A percentile compares a stretch with the other conserved stretches of the same genome.
Evolutionary conservation across 1,140 invertebrate genomes (phyloP).

Genomic region (Leptinotarsa defecta): DNA sequence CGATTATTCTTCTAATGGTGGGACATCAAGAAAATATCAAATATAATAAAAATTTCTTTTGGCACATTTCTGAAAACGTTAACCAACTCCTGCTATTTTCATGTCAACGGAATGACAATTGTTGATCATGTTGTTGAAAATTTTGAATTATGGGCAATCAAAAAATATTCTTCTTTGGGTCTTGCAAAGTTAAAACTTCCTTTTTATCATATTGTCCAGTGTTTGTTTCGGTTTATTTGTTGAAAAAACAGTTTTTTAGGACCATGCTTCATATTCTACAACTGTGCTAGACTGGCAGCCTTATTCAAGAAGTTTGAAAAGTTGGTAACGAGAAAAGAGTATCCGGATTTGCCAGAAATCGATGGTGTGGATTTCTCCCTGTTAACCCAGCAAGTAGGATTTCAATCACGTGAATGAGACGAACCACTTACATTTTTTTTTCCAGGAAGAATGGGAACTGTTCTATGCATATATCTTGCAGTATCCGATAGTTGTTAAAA

Average conservation of each 20-base stretch:
- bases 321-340: slow-evolving; percentile 58
- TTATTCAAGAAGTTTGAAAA: slow-evolving; percentile 65
- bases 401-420: slow-evolving; percentile 23
- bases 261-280: slow-evolving; percentile 74
- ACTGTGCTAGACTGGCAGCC: slow-evolving; percentile 67
- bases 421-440: not conserved
- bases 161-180: no score
- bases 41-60: no score
- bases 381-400: slow-evolving; percentile 65
- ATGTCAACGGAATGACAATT: no score
- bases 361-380: slow-evolving; percentile 64
- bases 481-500: slow-evolving; percentile 64
- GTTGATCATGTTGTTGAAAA: no score
- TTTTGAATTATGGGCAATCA: no score
- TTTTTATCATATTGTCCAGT: no score
- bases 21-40: no score
- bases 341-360: slow-evolving; percentile 62
- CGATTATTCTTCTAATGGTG: no score
- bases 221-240: no score
- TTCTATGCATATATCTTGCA: slow-evolving; percentile 68
- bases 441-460: slow-evolving; percentile 72
- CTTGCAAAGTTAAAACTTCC: no score
- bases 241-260: slow-evolving; percentile 54
- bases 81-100: no score
- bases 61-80: no score